Conservation (phyloP, 2,113 vertebrate genomes). For the Rhinolophus sinicus region DNA sequence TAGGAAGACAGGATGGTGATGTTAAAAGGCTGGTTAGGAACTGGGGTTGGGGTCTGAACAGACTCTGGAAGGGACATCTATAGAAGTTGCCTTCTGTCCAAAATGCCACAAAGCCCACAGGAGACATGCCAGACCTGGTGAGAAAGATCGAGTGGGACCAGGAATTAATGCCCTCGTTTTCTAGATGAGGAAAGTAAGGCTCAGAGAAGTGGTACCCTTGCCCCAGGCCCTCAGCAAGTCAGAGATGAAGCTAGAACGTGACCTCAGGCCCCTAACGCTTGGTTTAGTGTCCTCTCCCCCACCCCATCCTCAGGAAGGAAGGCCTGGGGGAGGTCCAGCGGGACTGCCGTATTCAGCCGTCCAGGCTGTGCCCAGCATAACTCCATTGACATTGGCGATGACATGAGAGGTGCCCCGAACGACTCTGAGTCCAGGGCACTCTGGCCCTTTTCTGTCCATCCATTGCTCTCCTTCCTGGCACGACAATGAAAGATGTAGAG, state of each 20-base stretch:
- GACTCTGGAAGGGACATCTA: neutral
- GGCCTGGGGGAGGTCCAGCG: neutral
- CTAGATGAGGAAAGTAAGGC: neutral
- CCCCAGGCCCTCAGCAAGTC: neutral
- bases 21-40: neutral
- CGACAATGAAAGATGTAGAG: fast-evolving
- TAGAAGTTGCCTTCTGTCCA: neutral
- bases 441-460: neutral
- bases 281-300: neutral
- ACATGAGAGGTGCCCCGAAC: neutral
- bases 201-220: neutral
- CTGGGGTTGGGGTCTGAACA: neutral
- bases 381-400: neutral
- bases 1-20: neutral
- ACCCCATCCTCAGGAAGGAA: neutral
- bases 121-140: neutral
- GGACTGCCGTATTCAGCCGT: neutral
- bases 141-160: neutral
- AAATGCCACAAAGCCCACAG: neutral
- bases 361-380: neutral
- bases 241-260: neutral
- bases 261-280: neutral
- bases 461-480: neutral
- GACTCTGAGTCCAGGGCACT: neutral
- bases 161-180: neutral